phyloP scores from a whole-genome alignment of 2,797 vertebrate genomes.

The Triplophysa yarkandensis region DNA sequence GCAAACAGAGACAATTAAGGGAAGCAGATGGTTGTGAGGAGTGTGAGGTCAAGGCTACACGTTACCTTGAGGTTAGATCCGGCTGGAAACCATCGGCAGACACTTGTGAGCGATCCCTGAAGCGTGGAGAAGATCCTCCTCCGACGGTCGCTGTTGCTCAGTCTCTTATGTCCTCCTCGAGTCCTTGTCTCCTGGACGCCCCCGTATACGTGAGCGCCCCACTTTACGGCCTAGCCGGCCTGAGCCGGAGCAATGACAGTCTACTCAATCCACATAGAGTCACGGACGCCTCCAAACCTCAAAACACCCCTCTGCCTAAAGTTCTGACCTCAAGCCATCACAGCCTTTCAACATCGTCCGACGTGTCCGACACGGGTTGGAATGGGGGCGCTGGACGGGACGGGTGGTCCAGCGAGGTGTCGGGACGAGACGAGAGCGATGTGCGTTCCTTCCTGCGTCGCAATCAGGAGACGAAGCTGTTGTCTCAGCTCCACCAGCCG shows the following conservation, averaged over 20 bases:
- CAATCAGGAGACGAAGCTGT: slow-evolving; percentile 65
- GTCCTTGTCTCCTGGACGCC: slow-evolving; percentile 42
- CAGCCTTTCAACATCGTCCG: slow-evolving; percentile 53
- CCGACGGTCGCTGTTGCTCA: not conserved
- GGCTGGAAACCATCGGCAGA: not conserved
- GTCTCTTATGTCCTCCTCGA: slow-evolving; percentile 55
- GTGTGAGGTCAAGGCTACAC: slow-evolving; percentile 7
- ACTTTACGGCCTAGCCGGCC: slow-evolving; percentile 8
- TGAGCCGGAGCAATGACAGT: slow-evolving; percentile 48
- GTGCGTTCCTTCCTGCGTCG: slow-evolving; percentile 57
- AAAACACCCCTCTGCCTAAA: not conserved
- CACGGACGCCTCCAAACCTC: slow-evolving; percentile 42
- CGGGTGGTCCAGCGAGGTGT: slow-evolving; percentile 50
- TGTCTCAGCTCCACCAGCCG: slow-evolving; percentile 40
- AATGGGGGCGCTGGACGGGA: slow-evolving; percentile 24
- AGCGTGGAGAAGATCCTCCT: slow-evolving; percentile 16
- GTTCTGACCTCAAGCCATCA: slow-evolving; percentile 59
- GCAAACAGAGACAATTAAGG: slow-evolving; percentile 51
- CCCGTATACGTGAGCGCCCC: not conserved
- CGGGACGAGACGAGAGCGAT: slow-evolving; percentile 62
- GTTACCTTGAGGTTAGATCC: slow-evolving; percentile 26
- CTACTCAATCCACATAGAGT: slow-evolving; percentile 21
- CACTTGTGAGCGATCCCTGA: not conserved
- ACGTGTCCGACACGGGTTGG: slow-evolving; percentile 43
- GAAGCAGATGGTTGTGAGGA: slow-evolving; percentile 48